Evolutionary conservation across 1,140 invertebrate species (phyloP).

Genomic region (Solenopsis fugax): DNA sequence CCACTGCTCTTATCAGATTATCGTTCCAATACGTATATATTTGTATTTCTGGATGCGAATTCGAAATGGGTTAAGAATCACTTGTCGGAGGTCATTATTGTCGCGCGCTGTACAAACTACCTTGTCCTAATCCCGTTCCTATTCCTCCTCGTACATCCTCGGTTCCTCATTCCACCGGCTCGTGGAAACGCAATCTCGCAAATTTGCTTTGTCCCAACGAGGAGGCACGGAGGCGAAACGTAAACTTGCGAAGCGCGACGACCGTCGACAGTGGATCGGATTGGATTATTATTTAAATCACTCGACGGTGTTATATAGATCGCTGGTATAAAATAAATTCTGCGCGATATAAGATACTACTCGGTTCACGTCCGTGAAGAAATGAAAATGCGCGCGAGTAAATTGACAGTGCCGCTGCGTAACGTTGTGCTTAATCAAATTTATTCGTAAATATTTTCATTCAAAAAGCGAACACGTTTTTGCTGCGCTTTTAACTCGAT

Average conservation of each 20-base stretch:
- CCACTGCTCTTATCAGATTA: not conserved
- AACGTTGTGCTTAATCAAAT: constrained; percentile 9
- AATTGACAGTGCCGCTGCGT: constrained; percentile 21
- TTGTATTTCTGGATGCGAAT: not conserved
- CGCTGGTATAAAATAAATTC: constrained; percentile 54
- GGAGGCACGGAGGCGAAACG: constrained; percentile 62
- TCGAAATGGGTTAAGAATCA: constrained; percentile 49
- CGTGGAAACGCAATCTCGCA: constrained; percentile 80
- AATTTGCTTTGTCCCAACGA: constrained; percentile 79
- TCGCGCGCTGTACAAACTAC: constrained; percentile 38
- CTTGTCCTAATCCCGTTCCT: constrained; percentile 70
- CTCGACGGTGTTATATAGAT: constrained; percentile 63
- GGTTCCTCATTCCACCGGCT: constrained; percentile 66
- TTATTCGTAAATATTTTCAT: constrained; percentile 32
- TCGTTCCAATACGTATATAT: not conserved
- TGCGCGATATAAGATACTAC: constrained; percentile 28
- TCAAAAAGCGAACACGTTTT: constrained; percentile 16
- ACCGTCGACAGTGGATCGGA: constrained; percentile 65
- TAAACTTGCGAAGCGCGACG: constrained; percentile 71
- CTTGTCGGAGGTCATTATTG: constrained; percentile 46
- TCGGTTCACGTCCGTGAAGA: not conserved
- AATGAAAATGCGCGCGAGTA: constrained; percentile 36
- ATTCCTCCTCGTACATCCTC: constrained; percentile 63
- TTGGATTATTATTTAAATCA: constrained; percentile 75
- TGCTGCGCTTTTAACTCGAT: constrained; percentile 4